Evolutionary conservation across 2,113 vertebrate genomes (phyloP), one percentile per base, ranked within the genome.

Genomic region (Epinephelus cyanopodus): DNA sequence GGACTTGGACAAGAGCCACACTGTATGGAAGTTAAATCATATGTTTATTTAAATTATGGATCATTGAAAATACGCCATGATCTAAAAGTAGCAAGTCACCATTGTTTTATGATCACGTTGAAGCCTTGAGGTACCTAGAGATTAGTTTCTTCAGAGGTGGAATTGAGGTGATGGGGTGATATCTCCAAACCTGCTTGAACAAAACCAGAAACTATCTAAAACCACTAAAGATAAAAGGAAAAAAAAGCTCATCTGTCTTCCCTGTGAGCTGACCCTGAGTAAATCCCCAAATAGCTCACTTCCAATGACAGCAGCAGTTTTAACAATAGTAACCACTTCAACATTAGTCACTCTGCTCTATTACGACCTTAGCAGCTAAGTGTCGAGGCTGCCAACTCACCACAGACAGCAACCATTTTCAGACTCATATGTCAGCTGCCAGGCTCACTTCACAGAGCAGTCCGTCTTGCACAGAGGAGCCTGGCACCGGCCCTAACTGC

Each of bases 361-460:
- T 93, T 86, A 92, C 77, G 56, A 82, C 86, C 89, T 84, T 88
- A 81, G 87, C 87, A 58, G 86, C 64, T 65, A 77, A 60, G 83
- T 90, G 90, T 81, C 82, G 77, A 87, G 75, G 82, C 83, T 83
- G 87, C 74, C 81, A 64, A 74, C 79, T 77, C 69, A 81, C 78
- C 74, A 58, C 89, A 90, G 88, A 90, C 84, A 81, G 84, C 74
- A 85, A 77, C 86, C 77, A 63, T 86, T 90, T 86, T 90, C 82
- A 81, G 81, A 89, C 88, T 90, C 81, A 84, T 90, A 92, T 92
- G 92, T 93, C 90, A 92, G 81, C 92, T 92, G 90, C 91, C 91
- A 92, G 86, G 74, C 81, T 86, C 83, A 80, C 80, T 83, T 67
- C 54, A 42, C 82, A 67, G 69, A 77, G 85, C 79, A 79, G 75